A percentile compares a stretch with the other conserved stretches of the same genome.
Evolutionary conservation across 1,140 invertebrate species (phyloP).

Genomic region (Euura lappo): DNA sequence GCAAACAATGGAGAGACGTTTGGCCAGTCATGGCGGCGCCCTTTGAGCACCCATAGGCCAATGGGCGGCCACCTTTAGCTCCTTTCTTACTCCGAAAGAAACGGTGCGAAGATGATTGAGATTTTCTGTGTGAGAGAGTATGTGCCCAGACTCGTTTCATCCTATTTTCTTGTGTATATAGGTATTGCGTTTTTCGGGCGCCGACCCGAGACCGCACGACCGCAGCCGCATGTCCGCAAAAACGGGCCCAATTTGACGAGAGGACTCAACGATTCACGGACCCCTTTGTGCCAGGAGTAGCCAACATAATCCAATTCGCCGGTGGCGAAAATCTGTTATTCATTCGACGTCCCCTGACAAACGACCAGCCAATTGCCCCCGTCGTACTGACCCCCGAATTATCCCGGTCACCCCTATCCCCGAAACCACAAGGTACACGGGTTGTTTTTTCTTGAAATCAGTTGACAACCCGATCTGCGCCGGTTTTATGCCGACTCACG

Average conservation of each 20-base stretch:
- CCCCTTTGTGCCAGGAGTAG: background rate
- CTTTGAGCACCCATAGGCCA: slow-evolving; percentile 59
- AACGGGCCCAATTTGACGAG: slow-evolving; percentile 6
- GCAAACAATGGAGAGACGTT: slow-evolving; percentile 50
- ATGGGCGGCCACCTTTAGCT: slow-evolving; percentile 47
- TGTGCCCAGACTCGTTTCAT: background rate
- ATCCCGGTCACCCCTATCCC: background rate
- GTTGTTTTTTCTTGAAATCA: background rate
- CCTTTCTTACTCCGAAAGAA: slow-evolving; percentile 47
- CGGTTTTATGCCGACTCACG: slow-evolving; percentile 32
- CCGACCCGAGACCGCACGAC: background rate
- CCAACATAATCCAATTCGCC: background rate
- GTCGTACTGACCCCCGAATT: background rate
- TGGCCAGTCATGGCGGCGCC: slow-evolving; percentile 57
- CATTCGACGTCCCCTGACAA: background rate
- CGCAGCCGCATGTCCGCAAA: background rate
- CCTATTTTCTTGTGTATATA: background rate
- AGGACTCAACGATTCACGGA: background rate
- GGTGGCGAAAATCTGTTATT: background rate
- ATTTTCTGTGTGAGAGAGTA: slow-evolving; percentile 37
- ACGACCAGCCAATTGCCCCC: background rate
- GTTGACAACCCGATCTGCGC: background rate
- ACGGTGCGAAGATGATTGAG: slow-evolving; percentile 48
- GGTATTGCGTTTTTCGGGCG: background rate
- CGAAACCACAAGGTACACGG: background rate